Evolutionary conservation across 2,888 invertebrate genomes (phyloP), one percentile per base, ranked within the genome.

Genomic region (Hoplodrina ambigua): DNA sequence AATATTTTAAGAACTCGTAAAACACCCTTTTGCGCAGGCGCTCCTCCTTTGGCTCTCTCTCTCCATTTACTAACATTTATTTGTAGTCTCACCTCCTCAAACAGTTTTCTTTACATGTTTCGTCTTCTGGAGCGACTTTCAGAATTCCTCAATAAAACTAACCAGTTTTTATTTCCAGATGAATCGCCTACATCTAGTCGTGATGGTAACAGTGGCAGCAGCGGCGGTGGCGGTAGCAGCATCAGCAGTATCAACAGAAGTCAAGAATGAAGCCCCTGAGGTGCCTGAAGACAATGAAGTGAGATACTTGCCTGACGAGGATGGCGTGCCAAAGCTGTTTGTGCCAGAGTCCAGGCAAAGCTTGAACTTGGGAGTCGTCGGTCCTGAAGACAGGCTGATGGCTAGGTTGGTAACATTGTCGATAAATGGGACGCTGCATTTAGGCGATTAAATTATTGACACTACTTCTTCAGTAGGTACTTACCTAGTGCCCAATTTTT

Each of bases 131-230:
- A 6, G 7, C 4, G 6, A 33, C 33, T 33, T 33, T 33, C 33
- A 33, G 33, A 33, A 33, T 33, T 33, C 33, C 33, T 33, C 37
- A 8, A 37, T 37, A 8, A 37, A 37, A 37, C 33, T 41, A 41
- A 46, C 17, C 46, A 15, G 10, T 6, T 37, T 25, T 6, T 0
- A 62, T 50, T 50, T 54, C 52, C 46, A 71, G 67, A 71, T 71
- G 67, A 62, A 71, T 52, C 49, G 37, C 53, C 46, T 61, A 37
- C n/a, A 57, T 53, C 17, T 67, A 11, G 7, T 46, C 4, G 25
- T 19, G 13, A 46, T 67, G 8, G 17, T 71, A 20, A 17, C 37
- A 61, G 11, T 19, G 2, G 52, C 7, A 37, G 41, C 61, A 10
- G 60, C 52, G 8, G 30, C 56, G 13, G 6, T 20, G 15, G 46